Evolutionary conservation across 2,113 vertebrate genomes (phyloP), one percentile per base, ranked within the genome.

Genomic region (Phalacrocorax carbo): DNA sequence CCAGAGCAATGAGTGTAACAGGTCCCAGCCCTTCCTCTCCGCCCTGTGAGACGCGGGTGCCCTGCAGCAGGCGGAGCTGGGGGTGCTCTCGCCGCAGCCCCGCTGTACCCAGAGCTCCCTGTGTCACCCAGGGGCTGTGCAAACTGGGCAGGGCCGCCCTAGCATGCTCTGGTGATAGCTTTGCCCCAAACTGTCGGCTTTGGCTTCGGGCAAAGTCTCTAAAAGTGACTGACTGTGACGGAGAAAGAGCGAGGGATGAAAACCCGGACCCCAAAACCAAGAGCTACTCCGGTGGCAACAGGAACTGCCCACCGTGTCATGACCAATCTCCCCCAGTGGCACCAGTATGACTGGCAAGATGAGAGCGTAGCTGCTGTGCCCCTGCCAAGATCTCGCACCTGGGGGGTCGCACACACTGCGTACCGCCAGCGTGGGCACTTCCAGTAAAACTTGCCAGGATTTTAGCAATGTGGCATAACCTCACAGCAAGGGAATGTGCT

Each of bases 281-380:
- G 10, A 54, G 32, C n/a, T 36, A 3, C 64, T 26, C 69, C 1
- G 0, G 75, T 29, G 69, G 51, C 3, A 1, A 11, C 0, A 1
- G 49, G 55, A 88, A 21, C 66, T 4, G 48, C 88, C 46, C 38
- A 9, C 26, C 4, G 4, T 3, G 11, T 2, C 15, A 0, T 5
- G 0, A 9, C 46, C 2, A 1, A 10, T 34, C 51, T 5, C 8
- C 46, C 57, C 42, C 66, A 0, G 72, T 1, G 0, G 57, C 88
- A 46, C 86, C 7, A 8, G 22, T 2, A 61, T 2, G 65, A 62
- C 18, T 3, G 23, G 51, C 0, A 3, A 7, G 49, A 38, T 2
- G 4, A n/a, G 51, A 34, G 42, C 4, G 4, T 23, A 27, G 49
- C 44, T 25, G 66, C 64, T 26, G 42, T 26, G 16, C 65, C 42